These are phyloP conservation scores for Pithys albifrons DNA, from an alignment of 2,113 vertebrate species.

Conservation along the genomic window DNA sequence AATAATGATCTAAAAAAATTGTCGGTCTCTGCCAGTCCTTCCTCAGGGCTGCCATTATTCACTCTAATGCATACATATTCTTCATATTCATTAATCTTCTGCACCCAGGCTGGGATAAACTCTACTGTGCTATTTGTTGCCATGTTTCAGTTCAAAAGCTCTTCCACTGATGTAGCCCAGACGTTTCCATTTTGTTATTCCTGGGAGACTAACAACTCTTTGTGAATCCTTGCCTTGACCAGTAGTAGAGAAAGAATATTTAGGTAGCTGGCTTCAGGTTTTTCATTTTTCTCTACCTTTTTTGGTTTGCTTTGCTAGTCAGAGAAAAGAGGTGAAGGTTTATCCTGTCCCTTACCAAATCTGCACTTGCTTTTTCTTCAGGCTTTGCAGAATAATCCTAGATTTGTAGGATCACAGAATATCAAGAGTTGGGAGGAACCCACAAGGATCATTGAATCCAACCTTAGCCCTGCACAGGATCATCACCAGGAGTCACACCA, in stretches of 20 bases:
- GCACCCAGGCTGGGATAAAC: neutral
- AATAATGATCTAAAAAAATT: conserved; percentile 13
- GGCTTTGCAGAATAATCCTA: neutral
- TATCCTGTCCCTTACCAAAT: neutral
- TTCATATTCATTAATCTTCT: neutral
- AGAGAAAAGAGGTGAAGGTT: neutral
- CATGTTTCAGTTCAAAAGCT: neutral
- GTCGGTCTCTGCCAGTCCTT: neutral
- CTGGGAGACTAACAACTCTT: neutral
- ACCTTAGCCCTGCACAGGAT: neutral
- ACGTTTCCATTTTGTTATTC: neutral
- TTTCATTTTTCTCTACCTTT: neutral
- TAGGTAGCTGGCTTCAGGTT: neutral
- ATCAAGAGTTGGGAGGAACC: neutral
- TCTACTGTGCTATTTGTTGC: neutral
- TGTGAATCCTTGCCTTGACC: neutral
- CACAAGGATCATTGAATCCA: neutral
- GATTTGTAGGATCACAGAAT: neutral
- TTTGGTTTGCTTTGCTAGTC: neutral
- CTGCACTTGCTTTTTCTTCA: neutral
- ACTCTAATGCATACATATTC: neutral
- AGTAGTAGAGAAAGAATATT: neutral
- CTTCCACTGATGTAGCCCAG: neutral
- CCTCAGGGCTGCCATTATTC: neutral
- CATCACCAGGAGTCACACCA: neutral